Evolutionary conservation across 2,113 vertebrate genomes (phyloP).

Genomic region (Zosterops pallidus): DNA sequence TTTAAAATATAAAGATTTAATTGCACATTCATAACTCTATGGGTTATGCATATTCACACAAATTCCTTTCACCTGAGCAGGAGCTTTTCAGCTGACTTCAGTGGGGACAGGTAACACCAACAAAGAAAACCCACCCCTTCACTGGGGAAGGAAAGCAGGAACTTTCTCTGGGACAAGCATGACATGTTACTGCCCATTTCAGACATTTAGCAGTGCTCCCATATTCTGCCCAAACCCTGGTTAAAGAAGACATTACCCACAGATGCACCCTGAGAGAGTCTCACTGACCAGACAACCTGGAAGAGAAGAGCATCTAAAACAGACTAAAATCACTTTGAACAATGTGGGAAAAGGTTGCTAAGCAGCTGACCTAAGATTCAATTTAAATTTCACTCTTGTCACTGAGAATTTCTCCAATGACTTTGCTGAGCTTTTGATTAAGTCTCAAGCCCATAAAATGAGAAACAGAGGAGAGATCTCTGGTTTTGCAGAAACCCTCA

Average conservation of each 20-base stretch:
- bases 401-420: not conserved
- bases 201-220: not conserved
- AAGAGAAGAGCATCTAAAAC: not conserved
- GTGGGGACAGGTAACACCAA: not conserved
- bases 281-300: not conserved
- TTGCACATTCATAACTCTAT: not conserved
- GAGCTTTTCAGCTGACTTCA: not conserved
- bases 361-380: not conserved
- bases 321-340: not conserved
- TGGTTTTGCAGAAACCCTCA: not conserved
- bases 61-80: not conserved
- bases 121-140: not conserved
- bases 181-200: not conserved
- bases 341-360: not conserved
- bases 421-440: not conserved
- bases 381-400: not conserved
- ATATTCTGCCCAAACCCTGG: not conserved
- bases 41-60: not conserved
- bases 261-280: not conserved
- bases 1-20: not conserved
- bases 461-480: not conserved
- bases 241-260: not conserved
- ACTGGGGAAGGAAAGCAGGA: not conserved
- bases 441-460: not conserved
- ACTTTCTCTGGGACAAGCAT: not conserved